Conservation (phyloP, 2,113 vertebrate genomes). For the Syngnathus scovelli region DNA sequence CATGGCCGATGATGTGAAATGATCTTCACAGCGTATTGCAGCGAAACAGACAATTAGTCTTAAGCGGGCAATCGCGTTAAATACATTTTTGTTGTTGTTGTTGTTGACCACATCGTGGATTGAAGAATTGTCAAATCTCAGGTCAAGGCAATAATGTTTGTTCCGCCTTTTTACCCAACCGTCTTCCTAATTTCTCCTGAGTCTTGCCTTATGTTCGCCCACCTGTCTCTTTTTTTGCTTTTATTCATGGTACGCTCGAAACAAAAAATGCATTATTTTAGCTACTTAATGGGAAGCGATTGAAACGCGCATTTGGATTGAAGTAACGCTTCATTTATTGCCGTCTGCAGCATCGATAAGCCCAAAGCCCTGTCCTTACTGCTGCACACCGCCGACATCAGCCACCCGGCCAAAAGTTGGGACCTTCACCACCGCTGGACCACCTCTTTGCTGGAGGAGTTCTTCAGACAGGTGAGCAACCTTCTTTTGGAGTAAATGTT, state of each 20-base stretch:
- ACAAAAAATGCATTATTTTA: background rate
- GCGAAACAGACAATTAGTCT: slow-evolving; percentile 17
- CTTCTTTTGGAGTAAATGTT: background rate
- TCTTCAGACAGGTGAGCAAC: slow-evolving; percentile 85
- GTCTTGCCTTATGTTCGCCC: background rate
- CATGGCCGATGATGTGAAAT: slow-evolving; percentile 34
- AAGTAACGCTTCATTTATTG: slow-evolving; percentile 14
- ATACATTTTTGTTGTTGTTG: background rate
- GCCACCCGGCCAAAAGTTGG: slow-evolving; percentile 94
- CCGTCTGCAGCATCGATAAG: slow-evolving; percentile 85
- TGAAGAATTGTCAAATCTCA: background rate
- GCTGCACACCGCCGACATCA: slow-evolving; percentile 96
- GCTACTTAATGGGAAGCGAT: background rate
- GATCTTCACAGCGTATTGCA: slow-evolving; percentile 29
- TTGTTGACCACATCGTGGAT: background rate
- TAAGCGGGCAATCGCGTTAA: slow-evolving; percentile 4
- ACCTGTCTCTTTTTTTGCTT: background rate
- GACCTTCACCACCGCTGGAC: slow-evolving; percentile 96
- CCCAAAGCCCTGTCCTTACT: slow-evolving; percentile 93
- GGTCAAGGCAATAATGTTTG: background rate
- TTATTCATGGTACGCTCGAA: background rate
- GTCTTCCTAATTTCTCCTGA: background rate
- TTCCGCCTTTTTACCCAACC: background rate
- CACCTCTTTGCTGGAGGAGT: slow-evolving; percentile 91
- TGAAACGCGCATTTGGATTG: background rate